phyloP scores from a whole-genome alignment of 30 jellyfish, hydroid and myxozoan species.

The Calvadosia cruxmelitensis region DNA sequence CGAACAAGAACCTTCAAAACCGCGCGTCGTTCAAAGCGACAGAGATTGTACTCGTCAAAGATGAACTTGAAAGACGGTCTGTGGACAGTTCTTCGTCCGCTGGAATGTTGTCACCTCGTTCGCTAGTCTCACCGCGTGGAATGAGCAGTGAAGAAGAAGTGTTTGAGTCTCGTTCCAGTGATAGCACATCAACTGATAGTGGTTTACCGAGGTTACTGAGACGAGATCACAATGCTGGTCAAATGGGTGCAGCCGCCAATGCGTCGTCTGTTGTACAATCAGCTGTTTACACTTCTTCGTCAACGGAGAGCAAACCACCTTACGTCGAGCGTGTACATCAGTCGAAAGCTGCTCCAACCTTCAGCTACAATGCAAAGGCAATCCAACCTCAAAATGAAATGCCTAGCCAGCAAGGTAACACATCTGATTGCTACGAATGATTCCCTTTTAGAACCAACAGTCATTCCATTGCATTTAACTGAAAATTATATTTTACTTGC shows the following conservation, averaged over 20 bases:
- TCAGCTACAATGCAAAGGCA: neutral
- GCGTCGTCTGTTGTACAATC: neutral
- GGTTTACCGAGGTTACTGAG: neutral
- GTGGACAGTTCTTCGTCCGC: neutral
- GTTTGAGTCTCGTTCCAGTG: neutral
- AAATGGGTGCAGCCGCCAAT: neutral
- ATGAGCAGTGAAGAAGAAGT: neutral
- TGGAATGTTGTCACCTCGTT: neutral
- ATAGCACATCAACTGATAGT: no score
- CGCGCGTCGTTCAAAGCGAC: conserved; percentile 19
- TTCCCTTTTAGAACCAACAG: no score
- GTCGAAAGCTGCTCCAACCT: neutral
- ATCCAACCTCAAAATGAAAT: no score
- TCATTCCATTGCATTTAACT: no score
- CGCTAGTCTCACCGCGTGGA: no score
- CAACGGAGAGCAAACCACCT: neutral
- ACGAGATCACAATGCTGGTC: neutral
- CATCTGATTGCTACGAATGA: no score
- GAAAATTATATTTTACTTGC: no score
- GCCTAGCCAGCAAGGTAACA: no score
- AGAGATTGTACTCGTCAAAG: conserved; percentile 22
- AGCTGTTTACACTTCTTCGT: neutral
- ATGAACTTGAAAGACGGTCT: conserved; percentile 5
- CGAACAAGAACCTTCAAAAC: conserved; percentile 7
- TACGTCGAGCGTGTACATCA: neutral